Percentiles rank a stretch among this genome's conserved stretches.
These are phyloP conservation scores for Drosophila persimilis DNA, from an alignment of 1,140 invertebrate genomes.

Conservation along the genomic window DNA sequence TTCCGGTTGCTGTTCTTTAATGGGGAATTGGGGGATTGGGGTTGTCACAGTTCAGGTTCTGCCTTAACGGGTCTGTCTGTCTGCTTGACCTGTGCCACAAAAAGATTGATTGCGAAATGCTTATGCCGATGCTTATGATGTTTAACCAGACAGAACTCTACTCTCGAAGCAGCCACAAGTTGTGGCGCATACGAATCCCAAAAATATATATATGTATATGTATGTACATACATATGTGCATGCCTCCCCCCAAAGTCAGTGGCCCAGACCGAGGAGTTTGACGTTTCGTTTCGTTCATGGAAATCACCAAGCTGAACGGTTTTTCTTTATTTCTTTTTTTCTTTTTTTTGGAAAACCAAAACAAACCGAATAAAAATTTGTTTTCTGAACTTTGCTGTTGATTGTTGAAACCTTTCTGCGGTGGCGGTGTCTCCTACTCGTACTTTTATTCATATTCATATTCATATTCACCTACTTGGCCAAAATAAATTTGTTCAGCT, in stretches of 20 bases:
- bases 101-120: slow-evolving; percentile 72
- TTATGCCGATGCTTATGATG: slow-evolving; percentile 52
- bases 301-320: slow-evolving; percentile 77
- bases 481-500: slow-evolving; percentile 54
- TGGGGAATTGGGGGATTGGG: slow-evolving; percentile 35
- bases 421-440: neutral
- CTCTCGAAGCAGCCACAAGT: slow-evolving; percentile 25
- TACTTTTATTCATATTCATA: slow-evolving; percentile 13
- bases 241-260: slow-evolving; percentile 49
- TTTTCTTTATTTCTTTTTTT: slow-evolving; percentile 21
- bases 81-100: slow-evolving; percentile 64
- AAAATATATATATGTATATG: slow-evolving; percentile 5
- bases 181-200: slow-evolving; percentile 18
- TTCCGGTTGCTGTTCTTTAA: too few relatives aligned
- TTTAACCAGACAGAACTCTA: slow-evolving; percentile 67
- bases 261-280: slow-evolving; percentile 63
- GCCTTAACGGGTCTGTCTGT: slow-evolving; percentile 37
- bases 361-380: slow-evolving; percentile 72
- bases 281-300: slow-evolving; percentile 68
- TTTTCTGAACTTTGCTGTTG: slow-evolving; percentile 57
- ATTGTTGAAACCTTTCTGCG: slow-evolving; percentile 49
- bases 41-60: slow-evolving; percentile 65
- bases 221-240: slow-evolving; percentile 3
- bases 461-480: slow-evolving; percentile 20
- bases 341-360: slow-evolving; percentile 66